These are phyloP conservation scores for Ahaetulla prasina DNA, from an alignment of 2,113 vertebrate genomes.

Conservation along the genomic window DNA sequence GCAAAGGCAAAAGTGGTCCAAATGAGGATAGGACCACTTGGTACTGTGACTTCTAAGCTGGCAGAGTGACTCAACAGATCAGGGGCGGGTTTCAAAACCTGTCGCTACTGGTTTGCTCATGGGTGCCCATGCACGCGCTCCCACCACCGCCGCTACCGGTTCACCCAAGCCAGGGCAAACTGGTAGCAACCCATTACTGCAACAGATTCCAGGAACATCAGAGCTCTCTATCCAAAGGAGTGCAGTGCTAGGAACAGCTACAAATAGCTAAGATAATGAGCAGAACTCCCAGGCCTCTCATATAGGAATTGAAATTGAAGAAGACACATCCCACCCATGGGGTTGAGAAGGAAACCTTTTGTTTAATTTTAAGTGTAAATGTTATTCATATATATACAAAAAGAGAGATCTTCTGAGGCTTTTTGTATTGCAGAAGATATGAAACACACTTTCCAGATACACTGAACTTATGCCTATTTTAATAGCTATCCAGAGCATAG, in stretches of 20 bases:
- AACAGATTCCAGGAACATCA: not conserved
- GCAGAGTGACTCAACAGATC: not conserved
- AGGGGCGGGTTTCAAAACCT: too few species aligned
- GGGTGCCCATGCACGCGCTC: too few species aligned
- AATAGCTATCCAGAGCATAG: not conserved
- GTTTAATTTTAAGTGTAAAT: not conserved
- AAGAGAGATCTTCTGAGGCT: not conserved
- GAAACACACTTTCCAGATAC: not conserved
- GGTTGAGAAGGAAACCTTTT: not conserved
- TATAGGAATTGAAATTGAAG: not conserved
- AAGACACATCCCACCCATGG: not conserved
- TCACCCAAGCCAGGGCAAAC: too few species aligned
- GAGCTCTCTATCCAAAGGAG: not conserved
- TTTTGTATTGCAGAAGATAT: not conserved
- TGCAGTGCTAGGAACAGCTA: not conserved
- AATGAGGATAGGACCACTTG: not conserved
- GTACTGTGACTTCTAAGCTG: not conserved
- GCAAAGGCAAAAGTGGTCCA: not conserved
- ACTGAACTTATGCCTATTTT: not conserved
- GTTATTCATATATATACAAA: not conserved
- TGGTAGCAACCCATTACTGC: too few species aligned
- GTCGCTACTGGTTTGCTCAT: too few species aligned
- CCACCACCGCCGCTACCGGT: too few species aligned
- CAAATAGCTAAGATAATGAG: not conserved
- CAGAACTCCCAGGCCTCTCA: not conserved